Evolutionary conservation across 2,797 vertebrate species (phyloP).

Genomic region (Peromyscus nudipes): DNA sequence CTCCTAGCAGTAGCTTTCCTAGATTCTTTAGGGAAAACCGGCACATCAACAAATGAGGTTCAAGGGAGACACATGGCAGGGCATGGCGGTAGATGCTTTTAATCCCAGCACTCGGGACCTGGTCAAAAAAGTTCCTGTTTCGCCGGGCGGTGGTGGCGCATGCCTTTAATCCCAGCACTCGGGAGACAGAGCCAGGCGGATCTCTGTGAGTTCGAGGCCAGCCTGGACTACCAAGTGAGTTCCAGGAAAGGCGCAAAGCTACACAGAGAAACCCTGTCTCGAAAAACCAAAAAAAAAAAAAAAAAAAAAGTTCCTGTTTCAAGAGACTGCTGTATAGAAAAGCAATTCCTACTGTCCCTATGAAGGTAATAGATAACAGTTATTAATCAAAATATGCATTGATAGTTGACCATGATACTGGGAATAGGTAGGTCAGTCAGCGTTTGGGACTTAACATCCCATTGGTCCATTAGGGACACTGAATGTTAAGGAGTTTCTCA

Average conservation of each 20-base stretch:
- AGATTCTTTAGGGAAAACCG: constrained; percentile 6
- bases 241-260: too few relatives aligned
- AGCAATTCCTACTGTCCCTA: neutral
- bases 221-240: too few relatives aligned
- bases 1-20: neutral
- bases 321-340: neutral
- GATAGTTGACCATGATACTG: constrained; percentile 4
- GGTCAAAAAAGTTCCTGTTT: neutral
- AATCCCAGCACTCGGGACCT: neutral
- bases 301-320: neutral
- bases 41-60: neutral
- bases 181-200: too few relatives aligned
- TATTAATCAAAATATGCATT: constrained; percentile 6
- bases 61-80: neutral
- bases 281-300: too few relatives aligned
- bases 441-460: neutral
- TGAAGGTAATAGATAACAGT: neutral
- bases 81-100: neutral
- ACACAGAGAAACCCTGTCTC: too few relatives aligned
- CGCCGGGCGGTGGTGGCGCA: too few relatives aligned
- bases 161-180: too few relatives aligned
- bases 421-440: neutral
- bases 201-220: too few relatives aligned
- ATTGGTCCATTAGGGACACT: neutral
- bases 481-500: constrained; percentile 41